phyloP scores from a whole-genome alignment of 2,797 vertebrate genomes.

The Fistularia tabacaria region DNA sequence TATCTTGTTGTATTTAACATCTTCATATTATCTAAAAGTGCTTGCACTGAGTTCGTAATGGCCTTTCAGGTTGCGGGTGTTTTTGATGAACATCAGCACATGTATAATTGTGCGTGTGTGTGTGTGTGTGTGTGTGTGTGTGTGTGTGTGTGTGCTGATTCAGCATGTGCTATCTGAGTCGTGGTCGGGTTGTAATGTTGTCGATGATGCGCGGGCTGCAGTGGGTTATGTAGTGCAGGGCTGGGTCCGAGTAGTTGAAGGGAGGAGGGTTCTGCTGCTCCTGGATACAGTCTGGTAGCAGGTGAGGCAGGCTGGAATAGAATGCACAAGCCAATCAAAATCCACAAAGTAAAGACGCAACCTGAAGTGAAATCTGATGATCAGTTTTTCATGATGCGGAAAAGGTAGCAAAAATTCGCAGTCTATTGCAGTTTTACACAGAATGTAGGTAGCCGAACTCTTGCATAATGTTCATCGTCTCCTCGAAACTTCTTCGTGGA shows the following conservation, averaged over 20 bases:
- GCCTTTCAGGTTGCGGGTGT: slow-evolving; percentile 1
- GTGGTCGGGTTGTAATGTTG: slow-evolving; percentile 54
- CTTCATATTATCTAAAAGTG: slow-evolving; percentile 19
- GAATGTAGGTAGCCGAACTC: too few species aligned
- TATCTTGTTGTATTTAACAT: slow-evolving; percentile 29
- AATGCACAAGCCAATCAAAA: slow-evolving; percentile 15
- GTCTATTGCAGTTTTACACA: too few species aligned
- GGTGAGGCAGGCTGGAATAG: slow-evolving; percentile 68
- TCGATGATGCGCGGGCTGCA: slow-evolving; percentile 72
- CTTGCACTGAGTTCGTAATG: slow-evolving; percentile 10
- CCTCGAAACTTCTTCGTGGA: background rate
- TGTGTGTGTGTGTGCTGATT: slow-evolving; percentile 5
- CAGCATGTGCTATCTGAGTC: slow-evolving; percentile 39
- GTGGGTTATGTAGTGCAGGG: slow-evolving; percentile 77
- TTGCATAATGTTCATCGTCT: too few species aligned
- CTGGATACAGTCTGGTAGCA: slow-evolving; percentile 65
- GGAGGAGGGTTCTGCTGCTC: slow-evolving; percentile 62
- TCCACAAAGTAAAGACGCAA: slow-evolving; percentile 6
- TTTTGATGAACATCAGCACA: background rate
- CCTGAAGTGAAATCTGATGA: background rate
- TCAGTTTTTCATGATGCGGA: background rate
- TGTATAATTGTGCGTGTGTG: background rate
- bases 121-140: background rate
- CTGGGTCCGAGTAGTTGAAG: slow-evolving; percentile 73
- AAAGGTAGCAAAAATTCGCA: background rate